Percentiles rank a stretch among this genome's conserved stretches.
phyloP scores from a whole-genome alignment of 2,113 vertebrate genomes.

The Ceyx melanurus region DNA sequence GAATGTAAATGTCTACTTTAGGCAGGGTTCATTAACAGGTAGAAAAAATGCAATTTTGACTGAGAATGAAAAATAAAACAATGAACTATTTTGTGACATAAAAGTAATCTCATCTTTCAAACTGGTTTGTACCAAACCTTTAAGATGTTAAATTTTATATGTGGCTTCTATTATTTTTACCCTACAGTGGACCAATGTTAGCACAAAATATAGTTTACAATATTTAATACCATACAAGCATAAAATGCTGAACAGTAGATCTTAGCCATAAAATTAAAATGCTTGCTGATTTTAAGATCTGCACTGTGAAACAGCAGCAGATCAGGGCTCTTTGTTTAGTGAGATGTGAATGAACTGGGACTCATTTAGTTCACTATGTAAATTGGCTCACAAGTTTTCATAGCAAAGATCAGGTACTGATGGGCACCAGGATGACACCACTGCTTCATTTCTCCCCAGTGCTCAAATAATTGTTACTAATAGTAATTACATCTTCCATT shows the following conservation, averaged over 20 bases:
- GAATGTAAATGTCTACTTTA: slow-evolving; percentile 73
- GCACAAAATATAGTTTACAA: background rate
- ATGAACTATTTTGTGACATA: background rate
- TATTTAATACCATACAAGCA: background rate
- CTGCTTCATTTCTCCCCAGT: slow-evolving; percentile 1
- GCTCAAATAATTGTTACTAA: background rate
- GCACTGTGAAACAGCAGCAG: background rate
- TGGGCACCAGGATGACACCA: background rate
- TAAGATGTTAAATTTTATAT: background rate
- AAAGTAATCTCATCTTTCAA: background rate
- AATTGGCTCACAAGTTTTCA: slow-evolving; percentile 18
- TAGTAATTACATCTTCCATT: slow-evolving; percentile 12
- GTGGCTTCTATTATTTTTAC: background rate
- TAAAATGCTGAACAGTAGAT: slow-evolving; percentile 1
- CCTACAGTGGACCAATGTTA: background rate
- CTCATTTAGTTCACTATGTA: background rate
- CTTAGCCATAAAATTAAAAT: slow-evolving; percentile 26
- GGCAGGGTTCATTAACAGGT: slow-evolving; percentile 54
- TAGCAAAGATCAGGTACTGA: background rate
- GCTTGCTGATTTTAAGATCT: slow-evolving; percentile 31
- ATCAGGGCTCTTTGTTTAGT: background rate
- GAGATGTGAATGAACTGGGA: background rate
- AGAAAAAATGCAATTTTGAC: slow-evolving; percentile 59
- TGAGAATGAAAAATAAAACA: slow-evolving; percentile 28
- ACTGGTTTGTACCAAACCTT: background rate